Conservation (phyloP, 1,140 invertebrate genomes). For the Lanistes nyassanus region DNA sequence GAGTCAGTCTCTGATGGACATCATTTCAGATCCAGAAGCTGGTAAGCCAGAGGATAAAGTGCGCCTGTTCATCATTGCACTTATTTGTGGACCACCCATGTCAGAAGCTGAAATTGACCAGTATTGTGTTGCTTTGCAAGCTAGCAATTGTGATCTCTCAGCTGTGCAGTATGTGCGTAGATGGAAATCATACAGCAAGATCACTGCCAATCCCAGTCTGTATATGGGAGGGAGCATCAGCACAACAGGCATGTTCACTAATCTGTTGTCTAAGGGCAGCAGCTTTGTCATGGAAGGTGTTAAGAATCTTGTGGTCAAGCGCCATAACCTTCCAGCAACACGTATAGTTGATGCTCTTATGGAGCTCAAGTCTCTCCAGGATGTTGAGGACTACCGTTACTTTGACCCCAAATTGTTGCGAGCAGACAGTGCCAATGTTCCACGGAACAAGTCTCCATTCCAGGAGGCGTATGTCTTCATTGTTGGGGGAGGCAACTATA, state of each 20-base stretch:
- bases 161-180: constrained; percentile 87
- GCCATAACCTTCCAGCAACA: constrained; percentile 93
- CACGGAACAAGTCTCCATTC: constrained; percentile 66
- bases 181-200: constrained; percentile 90
- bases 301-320: constrained; percentile 98
- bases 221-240: constrained; percentile 92
- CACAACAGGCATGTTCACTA: constrained; percentile 96
- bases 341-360: constrained; percentile 92
- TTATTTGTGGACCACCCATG: constrained; percentile 83
- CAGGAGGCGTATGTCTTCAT: constrained; percentile 88
- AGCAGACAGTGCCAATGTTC: constrained; percentile 70
- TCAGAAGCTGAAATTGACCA: constrained; percentile 85
- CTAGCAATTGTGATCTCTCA: constrained; percentile 86
- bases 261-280: constrained; percentile 95
- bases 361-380: constrained; percentile 81
- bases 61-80: constrained; percentile 94
- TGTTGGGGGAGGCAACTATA: constrained; percentile 98
- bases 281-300: constrained; percentile 99
- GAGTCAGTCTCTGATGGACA: constrained; percentile 67
- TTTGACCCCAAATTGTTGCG: constrained; percentile 92
- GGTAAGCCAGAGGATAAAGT: constrained; percentile 93
- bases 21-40: constrained; percentile 80
- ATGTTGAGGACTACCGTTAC: constrained; percentile 89
- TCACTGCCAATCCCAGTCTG: constrained; percentile 72
- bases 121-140: constrained; percentile 80